Evolutionary conservation across 2,888 invertebrate species (phyloP).

Genomic region (Lypha dubia): DNA sequence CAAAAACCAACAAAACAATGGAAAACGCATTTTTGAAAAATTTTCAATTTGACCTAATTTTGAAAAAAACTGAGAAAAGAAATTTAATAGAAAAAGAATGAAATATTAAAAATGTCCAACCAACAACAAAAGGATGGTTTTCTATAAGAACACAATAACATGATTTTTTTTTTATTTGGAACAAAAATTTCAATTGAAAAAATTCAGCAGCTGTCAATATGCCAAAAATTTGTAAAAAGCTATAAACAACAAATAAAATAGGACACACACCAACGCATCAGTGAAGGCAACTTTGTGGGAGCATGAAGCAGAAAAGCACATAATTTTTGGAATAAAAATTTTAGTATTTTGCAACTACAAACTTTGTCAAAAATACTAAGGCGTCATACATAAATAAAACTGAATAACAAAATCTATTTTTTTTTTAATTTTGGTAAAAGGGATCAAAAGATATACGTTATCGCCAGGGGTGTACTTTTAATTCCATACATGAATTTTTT

Average conservation of each 20-base stretch:
- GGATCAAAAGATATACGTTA: too few species aligned
- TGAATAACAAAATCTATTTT: too few species aligned
- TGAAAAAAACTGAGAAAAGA: not conserved
- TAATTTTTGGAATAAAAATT: too few species aligned
- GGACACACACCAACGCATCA: not conserved
- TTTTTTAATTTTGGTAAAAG: too few species aligned
- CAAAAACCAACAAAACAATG: not conserved
- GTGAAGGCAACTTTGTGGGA: not conserved
- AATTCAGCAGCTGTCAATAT: slow-evolving; percentile 25
- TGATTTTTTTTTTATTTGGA: slow-evolving; percentile 4
- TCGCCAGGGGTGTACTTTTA: too few species aligned
- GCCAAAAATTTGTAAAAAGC: slow-evolving; percentile 15
- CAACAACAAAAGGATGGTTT: not conserved
- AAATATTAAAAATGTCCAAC: not conserved
- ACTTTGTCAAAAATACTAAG: not conserved
- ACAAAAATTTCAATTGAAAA: slow-evolving; percentile 19
- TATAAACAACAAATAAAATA: slow-evolving; percentile 7
- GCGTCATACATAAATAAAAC: too few species aligned
- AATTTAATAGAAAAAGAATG: not conserved
- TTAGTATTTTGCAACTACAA: not conserved
- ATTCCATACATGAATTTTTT: too few species aligned
- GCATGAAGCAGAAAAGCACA: not conserved
- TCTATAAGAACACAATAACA: too few species aligned
- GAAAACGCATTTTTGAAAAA: not conserved
- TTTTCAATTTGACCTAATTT: slow-evolving; percentile 38